phyloP scores from a whole-genome alignment of 2,888 invertebrate genomes.

The Agrypnus murinus region DNA sequence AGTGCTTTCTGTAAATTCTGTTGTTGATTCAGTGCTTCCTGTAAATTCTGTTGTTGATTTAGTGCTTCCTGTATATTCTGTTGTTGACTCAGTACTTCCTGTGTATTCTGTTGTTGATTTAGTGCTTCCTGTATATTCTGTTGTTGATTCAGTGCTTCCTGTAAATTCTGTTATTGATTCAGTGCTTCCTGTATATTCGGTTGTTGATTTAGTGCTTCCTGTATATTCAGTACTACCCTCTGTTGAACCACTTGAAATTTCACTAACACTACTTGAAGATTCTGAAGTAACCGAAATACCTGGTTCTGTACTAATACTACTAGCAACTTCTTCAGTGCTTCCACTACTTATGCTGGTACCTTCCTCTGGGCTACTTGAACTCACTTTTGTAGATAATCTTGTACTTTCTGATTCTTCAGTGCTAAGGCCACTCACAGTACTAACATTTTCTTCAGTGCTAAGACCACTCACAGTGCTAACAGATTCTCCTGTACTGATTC shows the following conservation, averaged over 20 bases:
- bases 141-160: too few relatives aligned
- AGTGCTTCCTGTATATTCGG: slow-evolving; percentile 63
- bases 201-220: slow-evolving; percentile 52
- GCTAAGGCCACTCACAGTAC: not conserved
- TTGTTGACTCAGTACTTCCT: slow-evolving; percentile 55
- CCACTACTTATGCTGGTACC: slow-evolving; percentile 22
- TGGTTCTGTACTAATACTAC: slow-evolving; percentile 23
- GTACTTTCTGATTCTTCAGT: slow-evolving; percentile 41
- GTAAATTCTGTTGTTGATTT: slow-evolving; percentile 60
- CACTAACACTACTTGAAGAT: slow-evolving; percentile 55
- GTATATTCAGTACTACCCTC: slow-evolving; percentile 48
- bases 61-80: slow-evolving; percentile 52
- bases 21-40: slow-evolving; percentile 59
- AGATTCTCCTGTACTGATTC: slow-evolving; percentile 18
- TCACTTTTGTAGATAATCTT: too few relatives aligned
- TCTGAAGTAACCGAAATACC: slow-evolving; percentile 47
- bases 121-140: slow-evolving; percentile 58
- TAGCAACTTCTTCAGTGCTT: slow-evolving; percentile 38
- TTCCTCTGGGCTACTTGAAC: slow-evolving; percentile 28
- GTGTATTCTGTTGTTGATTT: slow-evolving; percentile 51
- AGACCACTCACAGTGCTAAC: not conserved
- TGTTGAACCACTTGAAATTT: slow-evolving; percentile 5
- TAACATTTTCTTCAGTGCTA: not conserved
- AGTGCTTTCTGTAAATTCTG: slow-evolving; percentile 54
- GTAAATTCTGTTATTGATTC: slow-evolving; percentile 53